A percentile compares a stretch with the other conserved stretches of the same genome.
Evolutionary conservation across 2,797 vertebrate species (phyloP).

Genomic region (Arnoldichthys spilopterus): DNA sequence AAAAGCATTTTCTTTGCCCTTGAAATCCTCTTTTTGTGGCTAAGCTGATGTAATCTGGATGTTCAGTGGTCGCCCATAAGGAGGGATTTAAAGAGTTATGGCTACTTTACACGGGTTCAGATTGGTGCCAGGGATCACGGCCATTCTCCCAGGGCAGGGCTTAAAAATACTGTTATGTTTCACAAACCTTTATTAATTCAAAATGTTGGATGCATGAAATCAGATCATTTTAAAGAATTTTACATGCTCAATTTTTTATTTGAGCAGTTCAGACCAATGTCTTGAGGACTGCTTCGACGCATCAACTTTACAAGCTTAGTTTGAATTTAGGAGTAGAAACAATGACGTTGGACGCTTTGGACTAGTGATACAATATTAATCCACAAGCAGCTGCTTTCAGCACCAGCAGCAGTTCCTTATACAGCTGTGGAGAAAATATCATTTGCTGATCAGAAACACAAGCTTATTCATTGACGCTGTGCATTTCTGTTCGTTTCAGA

Average conservation of each 20-base stretch:
- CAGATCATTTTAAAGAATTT: not conserved
- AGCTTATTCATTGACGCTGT: no score
- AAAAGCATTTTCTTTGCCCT: slow-evolving; percentile 38
- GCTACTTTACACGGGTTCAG: slow-evolving; percentile 5
- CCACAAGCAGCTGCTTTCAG: not conserved
- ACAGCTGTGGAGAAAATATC: not conserved
- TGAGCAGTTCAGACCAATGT: not conserved
- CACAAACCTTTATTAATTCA: not conserved
- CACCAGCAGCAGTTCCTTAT: not conserved
- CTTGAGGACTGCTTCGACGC: no score
- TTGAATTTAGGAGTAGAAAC: not conserved
- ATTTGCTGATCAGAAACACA: slow-evolving; percentile 2
- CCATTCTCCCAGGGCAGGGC: slow-evolving; percentile 3
- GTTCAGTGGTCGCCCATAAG: slow-evolving; percentile 38
- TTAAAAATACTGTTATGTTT: not conserved
- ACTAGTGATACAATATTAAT: not conserved
- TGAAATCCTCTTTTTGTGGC: slow-evolving; percentile 45
- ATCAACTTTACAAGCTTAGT: not conserved
- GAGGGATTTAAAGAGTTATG: slow-evolving; percentile 15
- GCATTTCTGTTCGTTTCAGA: no score
- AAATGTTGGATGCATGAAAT: not conserved
- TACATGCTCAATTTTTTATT: not conserved
- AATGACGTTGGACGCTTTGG: not conserved
- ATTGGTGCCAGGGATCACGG: slow-evolving; percentile 22
- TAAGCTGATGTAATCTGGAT: slow-evolving; percentile 58